A percentile compares a stretch with the other conserved stretches of the same genome.
phyloP scores from a whole-genome alignment of 2,113 vertebrate genomes.

The Fukomys damarensis region DNA sequence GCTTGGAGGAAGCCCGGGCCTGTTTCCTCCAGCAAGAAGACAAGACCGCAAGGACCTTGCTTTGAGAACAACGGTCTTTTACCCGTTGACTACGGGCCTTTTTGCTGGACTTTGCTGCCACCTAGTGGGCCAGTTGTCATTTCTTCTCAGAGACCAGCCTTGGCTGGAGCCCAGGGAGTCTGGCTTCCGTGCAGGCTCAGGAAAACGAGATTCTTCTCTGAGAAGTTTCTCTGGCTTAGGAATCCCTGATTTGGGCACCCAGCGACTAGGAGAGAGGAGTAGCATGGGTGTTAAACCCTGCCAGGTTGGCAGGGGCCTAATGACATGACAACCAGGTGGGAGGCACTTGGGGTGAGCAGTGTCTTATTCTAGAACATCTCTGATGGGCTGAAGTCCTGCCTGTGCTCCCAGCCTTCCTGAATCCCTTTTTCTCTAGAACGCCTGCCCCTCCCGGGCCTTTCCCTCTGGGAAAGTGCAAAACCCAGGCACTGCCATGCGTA shows the following conservation, averaged over 20 bases:
- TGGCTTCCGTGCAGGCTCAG: not conserved
- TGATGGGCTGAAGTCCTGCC: not conserved
- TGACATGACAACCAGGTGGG: not conserved
- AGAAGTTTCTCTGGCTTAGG: not conserved
- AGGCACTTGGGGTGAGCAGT: not conserved
- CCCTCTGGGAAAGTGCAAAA: not conserved
- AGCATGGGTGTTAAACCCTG: not conserved
- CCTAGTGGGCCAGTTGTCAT: constrained; percentile 45
- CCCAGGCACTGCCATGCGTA: not conserved
- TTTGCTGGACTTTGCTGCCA: constrained; percentile 73
- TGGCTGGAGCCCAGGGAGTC: not conserved
- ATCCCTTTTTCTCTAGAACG: not conserved
- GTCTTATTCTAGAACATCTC: not conserved
- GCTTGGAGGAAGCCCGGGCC: not conserved
- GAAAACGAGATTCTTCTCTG: not conserved
- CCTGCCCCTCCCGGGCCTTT: not conserved
- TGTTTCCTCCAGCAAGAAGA: not conserved
- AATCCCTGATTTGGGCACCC: not conserved
- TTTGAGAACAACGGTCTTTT: not conserved
- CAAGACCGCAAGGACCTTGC: not conserved
- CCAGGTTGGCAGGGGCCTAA: not conserved
- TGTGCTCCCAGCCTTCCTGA: not conserved
- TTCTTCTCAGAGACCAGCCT: not conserved
- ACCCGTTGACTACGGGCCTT: accelerated
- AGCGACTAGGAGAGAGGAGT: not conserved